Base-by-base conservation (phyloP, 2,113 vertebrate species). In the Rhinoderma darwinii region DNA sequence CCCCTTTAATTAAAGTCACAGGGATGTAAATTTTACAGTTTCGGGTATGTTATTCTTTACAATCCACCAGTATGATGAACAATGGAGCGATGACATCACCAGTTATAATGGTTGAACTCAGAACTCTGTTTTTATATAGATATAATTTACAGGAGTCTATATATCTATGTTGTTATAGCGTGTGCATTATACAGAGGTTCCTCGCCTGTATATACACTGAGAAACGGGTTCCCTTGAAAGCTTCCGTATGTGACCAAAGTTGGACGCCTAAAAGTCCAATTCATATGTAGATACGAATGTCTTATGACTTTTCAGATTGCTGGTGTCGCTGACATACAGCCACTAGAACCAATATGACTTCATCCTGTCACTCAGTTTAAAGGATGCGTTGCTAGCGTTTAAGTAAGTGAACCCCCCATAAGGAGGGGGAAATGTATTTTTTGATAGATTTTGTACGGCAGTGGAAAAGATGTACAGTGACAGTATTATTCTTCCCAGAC, bases 401-500 rank as follows among this genome's bases (percentile, higher is more conserved):
- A 74, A 59, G 77, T 51, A 82, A 72, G 63, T 86, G 77, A 39
- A 50, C 27, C 35, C 47, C 47, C 35, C 18, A 14, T 72, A 41
- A 25, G 68, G 68, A 35, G 39, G 72, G 84, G 18, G 44, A 27
- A 41, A 54, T 30, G 27, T 51, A 22, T 70, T 73, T 22, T 72
- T n/a, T n/a, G 68, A 27, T 51, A 72, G 82, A 70, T 66, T 72
- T 54, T 83, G 47, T 39, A 37, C 2, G 82, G 43, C 44, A 5
- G 25, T 74, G 22, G 66, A 74, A 39, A 77, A 51, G 43, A 77
- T 61, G 54, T 47, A 66, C 74, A 80, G 84, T 59, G 72, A 63
- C 86, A 87, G 86, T 87, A 87, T 87, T 87, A 87, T 75, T 7
- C 56, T 77, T 76, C 59, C 51, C 43, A 56, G 76, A 80, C 44